Evolutionary conservation across 1,140 invertebrate species (phyloP), one percentile per base, ranked within the genome.

Genomic region (Battus philenor): DNA sequence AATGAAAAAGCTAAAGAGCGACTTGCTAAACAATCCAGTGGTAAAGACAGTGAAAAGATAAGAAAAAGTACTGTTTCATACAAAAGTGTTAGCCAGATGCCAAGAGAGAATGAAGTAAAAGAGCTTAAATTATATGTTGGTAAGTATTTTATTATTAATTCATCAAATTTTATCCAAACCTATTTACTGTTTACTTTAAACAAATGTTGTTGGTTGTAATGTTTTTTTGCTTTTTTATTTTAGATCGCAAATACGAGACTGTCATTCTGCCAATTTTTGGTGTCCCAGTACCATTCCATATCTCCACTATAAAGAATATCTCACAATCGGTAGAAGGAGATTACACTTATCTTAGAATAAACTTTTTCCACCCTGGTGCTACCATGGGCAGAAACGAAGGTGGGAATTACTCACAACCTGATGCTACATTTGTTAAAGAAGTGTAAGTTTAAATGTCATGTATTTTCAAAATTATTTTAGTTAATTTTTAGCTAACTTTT

Each of bases 251-350:
- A 85, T 98, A 98, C 77, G 97, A 99, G 87, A 98, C 97, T 6
- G 93, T 99, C 7, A 98, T 99, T 47, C 81, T 99, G 48, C 98
- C 98, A 0, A 91, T 99, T 57, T 98, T 97, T 88, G 98, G 98
- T 38, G 89, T 97, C 29, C 94, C 97, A 4, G 95, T 98, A 51
- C 98, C 98, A 44, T 99, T 98, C 81, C 98, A 99, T 75, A 99
- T 99, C 78, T 97, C 97, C 0, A 99, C 96, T 1, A 97, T 99
- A 33, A 99, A 99, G 87, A 99, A 99, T 79, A 98, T 99, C 68
- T 98, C 96, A 13, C 96, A 98, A 73, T 97, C 96, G 0, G 95
- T 99, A 10, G 98, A 99, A 87, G 98, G 98, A 20, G 98, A 99
- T 81, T 99, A 99, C 75, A 99, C 98, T 0, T 99, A 99, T 86